Evolutionary conservation across 2,113 vertebrate species (phyloP), one percentile per base, ranked within the genome.

Genomic region (Pelvicachromis taeniatus): DNA sequence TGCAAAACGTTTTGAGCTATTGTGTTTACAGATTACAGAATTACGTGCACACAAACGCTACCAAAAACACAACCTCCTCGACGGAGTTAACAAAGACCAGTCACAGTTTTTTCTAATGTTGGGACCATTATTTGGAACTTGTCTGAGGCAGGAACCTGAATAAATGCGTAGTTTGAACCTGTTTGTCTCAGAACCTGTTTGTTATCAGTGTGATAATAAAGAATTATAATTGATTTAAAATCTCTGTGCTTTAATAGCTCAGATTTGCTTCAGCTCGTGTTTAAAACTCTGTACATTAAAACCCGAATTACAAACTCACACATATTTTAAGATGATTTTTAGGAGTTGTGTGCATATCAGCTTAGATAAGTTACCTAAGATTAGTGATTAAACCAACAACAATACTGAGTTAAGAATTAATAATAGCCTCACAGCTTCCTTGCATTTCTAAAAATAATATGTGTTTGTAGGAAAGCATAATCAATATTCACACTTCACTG

Each of bases 111-210:
- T 11, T 54, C 50, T 19, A 19, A 52, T 52, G 9, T 19, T 8
- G 9, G 50, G 16, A 9, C 48, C 4, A 1, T 42, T 38, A 7
- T 56, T 16, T 9, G 13, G 16, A 31, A 31, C 7, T 58, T 58
- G 14, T 33, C 17, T 31, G 3, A 8, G 0, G 5, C 8, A 3
- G 9, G 33, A 59, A 59, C 0, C 5, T 59, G 29, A 59, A 59
- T 19, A 59, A 33, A 59, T 59, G 16, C 56, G 17, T 16, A 10
- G 14, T 14, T 59, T 59, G 56, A 33, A 33, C 29, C 16, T 6
- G 0, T 19, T 61, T 61, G 11, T 9, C 9, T 40, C 8, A n/a
- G n/a, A n/a, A n/a, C n/a, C n/a, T n/a, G n/a, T n/a, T n/a, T n/a
- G n/a, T n/a, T n/a, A n/a, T n/a, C n/a, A 40, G 16, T 61, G 58